Conservation (phyloP, 2,888 invertebrate species). For the Eugnorisma glareosa region DNA sequence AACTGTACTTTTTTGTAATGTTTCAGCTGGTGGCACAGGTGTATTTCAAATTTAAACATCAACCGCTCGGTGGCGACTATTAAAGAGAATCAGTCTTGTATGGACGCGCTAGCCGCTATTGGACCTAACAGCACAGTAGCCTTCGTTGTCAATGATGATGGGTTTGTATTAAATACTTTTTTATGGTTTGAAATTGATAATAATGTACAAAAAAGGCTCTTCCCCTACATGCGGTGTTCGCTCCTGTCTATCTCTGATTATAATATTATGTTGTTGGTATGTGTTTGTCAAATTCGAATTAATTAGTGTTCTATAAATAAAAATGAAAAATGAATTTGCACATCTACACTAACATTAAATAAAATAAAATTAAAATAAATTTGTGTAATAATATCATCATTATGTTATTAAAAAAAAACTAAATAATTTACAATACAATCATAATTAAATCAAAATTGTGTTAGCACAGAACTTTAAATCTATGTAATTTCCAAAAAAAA, state of each 20-base stretch:
- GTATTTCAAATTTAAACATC: constrained; percentile 73
- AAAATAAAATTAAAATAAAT: too few relatives aligned
- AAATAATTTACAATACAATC: too few relatives aligned
- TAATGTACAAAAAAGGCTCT: background rate
- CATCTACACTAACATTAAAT: too few relatives aligned
- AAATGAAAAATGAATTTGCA: too few relatives aligned
- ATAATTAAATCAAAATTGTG: too few relatives aligned
- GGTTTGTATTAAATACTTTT: constrained; percentile 71
- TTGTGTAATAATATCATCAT: too few relatives aligned
- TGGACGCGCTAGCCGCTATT: constrained; percentile 71
- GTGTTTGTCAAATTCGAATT: background rate
- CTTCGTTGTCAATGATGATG: constrained; percentile 77
- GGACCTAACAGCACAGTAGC: constrained; percentile 69
- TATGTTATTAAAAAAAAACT: too few relatives aligned
- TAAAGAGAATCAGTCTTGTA: constrained; percentile 82
- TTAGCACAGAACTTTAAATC: too few relatives aligned
- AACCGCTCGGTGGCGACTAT: constrained; percentile 76
- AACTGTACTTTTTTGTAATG: background rate
- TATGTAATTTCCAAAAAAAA: too few relatives aligned
- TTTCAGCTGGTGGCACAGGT: constrained; percentile 94
- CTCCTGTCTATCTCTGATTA: background rate
- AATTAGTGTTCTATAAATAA: background rate
- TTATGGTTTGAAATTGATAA: background rate
- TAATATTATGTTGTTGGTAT: background rate
- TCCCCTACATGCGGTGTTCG: too few relatives aligned